Conservation (phyloP, 1,140 invertebrate genomes). For the Melanaphis sacchari region DNA sequence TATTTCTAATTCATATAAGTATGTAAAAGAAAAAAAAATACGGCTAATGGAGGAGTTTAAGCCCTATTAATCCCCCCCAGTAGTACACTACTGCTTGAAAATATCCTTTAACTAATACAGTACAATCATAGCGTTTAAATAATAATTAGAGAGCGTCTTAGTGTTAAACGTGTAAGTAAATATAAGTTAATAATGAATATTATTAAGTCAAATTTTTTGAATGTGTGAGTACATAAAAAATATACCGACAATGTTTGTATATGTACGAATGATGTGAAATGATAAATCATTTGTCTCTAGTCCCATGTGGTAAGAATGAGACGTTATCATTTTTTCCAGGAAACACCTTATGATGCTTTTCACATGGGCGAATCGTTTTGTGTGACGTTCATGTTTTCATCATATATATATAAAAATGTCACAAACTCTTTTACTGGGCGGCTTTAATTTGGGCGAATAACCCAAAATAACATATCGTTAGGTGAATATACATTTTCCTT, state of each 20-base stretch:
- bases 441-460: too few species aligned
- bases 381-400: neutral
- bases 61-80: too few species aligned
- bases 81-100: too few species aligned
- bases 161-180: neutral
- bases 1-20: too few species aligned
- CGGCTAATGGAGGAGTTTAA: too few species aligned
- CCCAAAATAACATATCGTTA: too few species aligned
- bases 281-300: slow-evolving; percentile 33
- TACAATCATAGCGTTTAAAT: neutral
- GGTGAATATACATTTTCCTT: too few species aligned
- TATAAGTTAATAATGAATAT: neutral
- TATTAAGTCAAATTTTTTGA: neutral
- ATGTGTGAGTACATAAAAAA: neutral
- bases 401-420: neutral
- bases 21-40: too few species aligned
- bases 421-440: neutral
- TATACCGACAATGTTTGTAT: neutral
- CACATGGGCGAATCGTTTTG: neutral
- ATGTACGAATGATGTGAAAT: neutral
- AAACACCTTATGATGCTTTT: neutral
- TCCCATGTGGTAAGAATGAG: neutral
- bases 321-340: neutral
- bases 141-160: neutral
- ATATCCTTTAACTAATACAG: neutral